Conservation (phyloP, 2,113 vertebrate species). For the Bambusicola thoracicus region DNA sequence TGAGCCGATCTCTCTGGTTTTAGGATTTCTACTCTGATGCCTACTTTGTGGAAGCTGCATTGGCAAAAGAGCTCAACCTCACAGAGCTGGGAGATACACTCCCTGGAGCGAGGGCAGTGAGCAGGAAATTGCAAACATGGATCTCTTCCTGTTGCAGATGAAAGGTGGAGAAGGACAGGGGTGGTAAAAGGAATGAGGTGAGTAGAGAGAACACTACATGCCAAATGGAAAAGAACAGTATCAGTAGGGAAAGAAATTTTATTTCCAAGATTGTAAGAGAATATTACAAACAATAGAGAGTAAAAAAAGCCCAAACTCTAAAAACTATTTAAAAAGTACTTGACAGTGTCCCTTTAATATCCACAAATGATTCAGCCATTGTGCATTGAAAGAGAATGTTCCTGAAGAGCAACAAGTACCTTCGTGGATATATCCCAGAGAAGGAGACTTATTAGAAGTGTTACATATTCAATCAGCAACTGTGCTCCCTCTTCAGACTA, state of each 20-base stretch:
- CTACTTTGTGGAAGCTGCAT: background rate
- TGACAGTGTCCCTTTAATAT: slow-evolving; percentile 80
- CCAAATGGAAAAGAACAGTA: slow-evolving; percentile 70
- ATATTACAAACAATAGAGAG: slow-evolving; percentile 82
- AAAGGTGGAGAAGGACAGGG: background rate
- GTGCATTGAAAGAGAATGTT: slow-evolving; percentile 75
- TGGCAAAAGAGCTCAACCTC: background rate
- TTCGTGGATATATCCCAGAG: slow-evolving; percentile 52
- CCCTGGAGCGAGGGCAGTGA: background rate
- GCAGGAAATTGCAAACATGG: background rate
- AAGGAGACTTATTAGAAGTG: slow-evolving; percentile 59
- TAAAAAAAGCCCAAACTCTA: slow-evolving; percentile 82
- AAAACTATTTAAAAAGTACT: slow-evolving; percentile 84
- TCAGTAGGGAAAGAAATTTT: slow-evolving; percentile 80
- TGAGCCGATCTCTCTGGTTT: background rate
- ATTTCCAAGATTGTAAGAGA: slow-evolving; percentile 83
- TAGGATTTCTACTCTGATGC: background rate
- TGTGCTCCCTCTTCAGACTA: slow-evolving; percentile 47
- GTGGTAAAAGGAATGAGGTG: slow-evolving; percentile 2
- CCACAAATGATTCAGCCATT: slow-evolving; percentile 72
- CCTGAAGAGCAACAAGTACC: slow-evolving; percentile 66
- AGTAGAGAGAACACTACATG: slow-evolving; percentile 34
- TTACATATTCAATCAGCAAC: slow-evolving; percentile 34
- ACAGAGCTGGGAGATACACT: background rate
- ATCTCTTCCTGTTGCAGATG: background rate